Conservation (phyloP, 2,113 vertebrate genomes). For the Ibidorhyncha struthersii region DNA sequence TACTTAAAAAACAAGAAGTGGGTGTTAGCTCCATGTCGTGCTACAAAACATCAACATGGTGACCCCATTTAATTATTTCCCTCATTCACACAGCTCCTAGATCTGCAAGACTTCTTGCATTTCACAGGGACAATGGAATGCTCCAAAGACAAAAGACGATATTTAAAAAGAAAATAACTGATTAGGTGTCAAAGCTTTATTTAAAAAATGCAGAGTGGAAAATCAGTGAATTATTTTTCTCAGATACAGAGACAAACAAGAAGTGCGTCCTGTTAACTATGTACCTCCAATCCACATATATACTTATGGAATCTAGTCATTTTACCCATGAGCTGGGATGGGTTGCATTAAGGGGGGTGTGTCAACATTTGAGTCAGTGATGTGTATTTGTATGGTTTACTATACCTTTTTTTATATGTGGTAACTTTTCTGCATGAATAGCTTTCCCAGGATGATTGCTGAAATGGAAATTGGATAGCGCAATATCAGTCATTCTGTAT, state of each 20-base stretch:
- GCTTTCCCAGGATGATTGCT: background rate
- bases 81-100: constrained; percentile 50
- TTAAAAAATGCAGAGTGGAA: background rate
- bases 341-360: background rate
- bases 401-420: background rate
- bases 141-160: constrained; percentile 62
- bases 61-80: constrained; percentile 72
- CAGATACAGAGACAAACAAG: background rate
- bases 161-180: constrained; percentile 34
- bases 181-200: constrained; percentile 27
- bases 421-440: background rate
- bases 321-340: background rate
- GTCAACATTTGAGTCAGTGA: background rate
- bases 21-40: constrained; percentile 61
- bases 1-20: constrained; percentile 67
- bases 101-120: constrained; percentile 29
- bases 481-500: background rate
- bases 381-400: background rate
- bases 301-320: rapidly evolving
- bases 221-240: background rate
- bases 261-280: background rate
- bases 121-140: constrained; percentile 56
- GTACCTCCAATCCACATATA: background rate
- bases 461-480: background rate
- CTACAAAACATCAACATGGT: constrained; percentile 32